Base-by-base conservation (phyloP, 1,140 invertebrate species). In the Macrocentrus cingulum region DNA sequence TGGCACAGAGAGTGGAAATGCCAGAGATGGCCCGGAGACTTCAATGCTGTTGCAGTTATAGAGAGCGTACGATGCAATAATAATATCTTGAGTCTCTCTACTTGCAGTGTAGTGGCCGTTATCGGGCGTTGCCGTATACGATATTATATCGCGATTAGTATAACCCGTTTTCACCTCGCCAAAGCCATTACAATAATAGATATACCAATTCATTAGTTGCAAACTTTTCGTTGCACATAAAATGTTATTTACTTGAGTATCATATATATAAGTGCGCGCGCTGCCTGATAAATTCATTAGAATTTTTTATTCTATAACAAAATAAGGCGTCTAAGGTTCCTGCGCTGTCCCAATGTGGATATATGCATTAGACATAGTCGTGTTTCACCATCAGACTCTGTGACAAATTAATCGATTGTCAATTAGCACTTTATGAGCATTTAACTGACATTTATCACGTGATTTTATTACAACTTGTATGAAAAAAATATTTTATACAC, bases 101-200 rank as follows among this genome's bases (percentile, higher is more conserved):
- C 25, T 29, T 9, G 9, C 46, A 8, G 29, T 36, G 46, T 34
- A 48, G 45, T 57, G 45, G 32, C 36, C 42, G 46, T 49, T 57
- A 57, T 57, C 55, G 46, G 36, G 55, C 45, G 34, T 57, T 41
- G 46, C 55, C 34, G 22, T 32, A 22, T 39, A 55, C 46, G 55
- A 57, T 57, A 57, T 57, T 57, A 57, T 57, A 57, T 57, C 23
- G 55, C 45, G 55, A 57, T 57, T 57, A 57, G 55, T 57, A 57
- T 50, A 57, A 57, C 55, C 55, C 55, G 55, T 57, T 57, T 42
- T 50, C 55, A 57, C 55, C 55, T 57, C 37, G 16, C 19, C 44
- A 49, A 23, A 16, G 44, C 32, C 54, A 48, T 56, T 56, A 56
- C 54, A 56, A 56, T 56, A 56, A 52, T 46, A 56, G 46, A 56